These are phyloP conservation scores for Stomatorhinus walkeri DNA, from an alignment of 2,797 vertebrate species.

Conservation along the genomic window DNA sequence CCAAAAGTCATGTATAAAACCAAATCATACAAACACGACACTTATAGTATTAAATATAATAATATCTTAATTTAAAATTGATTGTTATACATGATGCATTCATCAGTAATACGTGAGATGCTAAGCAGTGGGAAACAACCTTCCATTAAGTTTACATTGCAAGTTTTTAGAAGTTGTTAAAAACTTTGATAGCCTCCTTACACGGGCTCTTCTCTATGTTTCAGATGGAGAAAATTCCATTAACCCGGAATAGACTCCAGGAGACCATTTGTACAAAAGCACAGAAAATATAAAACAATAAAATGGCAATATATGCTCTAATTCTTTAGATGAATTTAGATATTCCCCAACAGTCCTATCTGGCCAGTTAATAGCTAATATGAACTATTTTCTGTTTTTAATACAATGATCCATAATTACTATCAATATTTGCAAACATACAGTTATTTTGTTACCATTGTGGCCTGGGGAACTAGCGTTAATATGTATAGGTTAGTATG, in stretches of 20 bases:
- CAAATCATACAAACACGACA: background rate
- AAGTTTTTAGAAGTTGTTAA: background rate
- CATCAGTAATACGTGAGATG: background rate
- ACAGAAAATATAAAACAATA: background rate
- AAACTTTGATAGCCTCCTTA: background rate
- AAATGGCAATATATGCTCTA: background rate
- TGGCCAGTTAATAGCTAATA: background rate
- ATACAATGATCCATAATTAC: background rate
- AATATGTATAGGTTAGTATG: background rate
- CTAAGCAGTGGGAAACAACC: background rate
- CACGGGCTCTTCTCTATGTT: background rate
- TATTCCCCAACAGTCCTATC: background rate
- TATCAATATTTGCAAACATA: background rate
- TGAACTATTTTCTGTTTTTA: background rate
- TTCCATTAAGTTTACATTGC: background rate
- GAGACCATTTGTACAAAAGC: background rate
- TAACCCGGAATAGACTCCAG: background rate
- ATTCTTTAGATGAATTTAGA: background rate
- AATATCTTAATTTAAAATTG: background rate
- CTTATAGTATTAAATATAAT: background rate
- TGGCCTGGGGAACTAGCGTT: background rate
- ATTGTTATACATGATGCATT: background rate
- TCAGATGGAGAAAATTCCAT: background rate
- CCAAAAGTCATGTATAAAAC: background rate
- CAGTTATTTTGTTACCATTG: background rate